Conservation (phyloP, 2,888 invertebrate genomes). For the Lobophora halterata region DNA sequence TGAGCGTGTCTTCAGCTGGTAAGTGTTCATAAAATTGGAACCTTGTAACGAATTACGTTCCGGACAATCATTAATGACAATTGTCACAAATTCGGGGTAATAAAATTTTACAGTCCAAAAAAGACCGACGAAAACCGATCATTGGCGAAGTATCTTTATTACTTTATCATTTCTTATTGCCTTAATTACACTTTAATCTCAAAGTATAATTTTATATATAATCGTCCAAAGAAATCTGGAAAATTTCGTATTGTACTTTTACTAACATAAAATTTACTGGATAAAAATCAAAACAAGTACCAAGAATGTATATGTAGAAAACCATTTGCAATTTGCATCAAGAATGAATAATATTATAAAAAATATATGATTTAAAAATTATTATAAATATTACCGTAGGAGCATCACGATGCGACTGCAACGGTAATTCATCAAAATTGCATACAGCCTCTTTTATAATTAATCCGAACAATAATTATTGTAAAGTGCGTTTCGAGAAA, state of each 20-base stretch:
- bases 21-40: no score
- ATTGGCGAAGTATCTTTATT: slow-evolving; percentile 31
- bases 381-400: slow-evolving; percentile 16
- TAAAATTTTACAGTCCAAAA: slow-evolving; percentile 63
- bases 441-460: slow-evolving; percentile 31
- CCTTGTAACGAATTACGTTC: slow-evolving; percentile 46
- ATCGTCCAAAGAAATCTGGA: slow-evolving; percentile 25
- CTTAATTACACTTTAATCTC: slow-evolving; percentile 20
- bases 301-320: no score
- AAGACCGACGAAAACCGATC: slow-evolving; percentile 23
- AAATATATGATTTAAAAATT: slow-evolving; percentile 2
- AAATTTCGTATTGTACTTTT: no score
- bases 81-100: slow-evolving; percentile 63
- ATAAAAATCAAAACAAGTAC: no score
- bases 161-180: slow-evolving; percentile 34
- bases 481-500: slow-evolving; percentile 30
- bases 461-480: slow-evolving; percentile 33
- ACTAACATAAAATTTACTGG: no score
- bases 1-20: no score
- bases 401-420: slow-evolving; percentile 21
- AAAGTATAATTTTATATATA: slow-evolving; percentile 25
- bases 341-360: slow-evolving; percentile 10
- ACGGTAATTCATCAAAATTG: slow-evolving; percentile 31
- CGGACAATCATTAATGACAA: slow-evolving; percentile 47
- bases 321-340: no score